Evolutionary conservation across 2,888 invertebrate species (phyloP), one percentile per base, ranked within the genome.

Genomic region (Aspidiotus rigidus): DNA sequence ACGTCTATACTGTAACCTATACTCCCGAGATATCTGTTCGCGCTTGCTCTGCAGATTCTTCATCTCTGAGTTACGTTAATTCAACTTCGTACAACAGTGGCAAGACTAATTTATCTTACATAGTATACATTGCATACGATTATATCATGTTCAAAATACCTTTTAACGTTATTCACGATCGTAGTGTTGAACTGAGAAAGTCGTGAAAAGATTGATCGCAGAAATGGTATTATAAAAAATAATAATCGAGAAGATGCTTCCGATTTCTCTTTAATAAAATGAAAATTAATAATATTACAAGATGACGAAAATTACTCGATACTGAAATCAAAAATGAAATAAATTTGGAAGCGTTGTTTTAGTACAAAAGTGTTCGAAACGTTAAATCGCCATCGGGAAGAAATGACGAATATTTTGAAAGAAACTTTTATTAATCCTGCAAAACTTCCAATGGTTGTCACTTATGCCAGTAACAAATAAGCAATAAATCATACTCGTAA

Each of bases 21-120:
- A 44, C 49, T 44, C 49, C 49, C 49, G 49, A 44, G 49, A 44
- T 44, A 44, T 44, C 49, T 44, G 49, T 44, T 44, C 49, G 49
- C 49, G 49, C 49, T 44, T 44, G 49, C 49, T 44, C 49, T 44
- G 49, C 49, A 44, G 49, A 44, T 44, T 44, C 49, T 44, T 44
- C 49, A 44, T 44, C 49, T 44, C 49, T 44, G 49, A 44, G 49
- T 44, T 44, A 44, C 49, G 49, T 44, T 44, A 44, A 44, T 44
- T 44, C 49, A 44, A 44, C 49, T 44, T 44, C 49, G 49, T 44
- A 44, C 49, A 11, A 44, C 49, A 44, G 49, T 44, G 49, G 49
- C 49, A 44, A 44, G 49, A 44, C 49, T 44, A 44, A 44, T 44
- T 44, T 44, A 44, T 44, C 49, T 44, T 44, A 44, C 49, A 44